Conservation (phyloP, 2,113 vertebrate species). For the Australoheros scitulus region DNA sequence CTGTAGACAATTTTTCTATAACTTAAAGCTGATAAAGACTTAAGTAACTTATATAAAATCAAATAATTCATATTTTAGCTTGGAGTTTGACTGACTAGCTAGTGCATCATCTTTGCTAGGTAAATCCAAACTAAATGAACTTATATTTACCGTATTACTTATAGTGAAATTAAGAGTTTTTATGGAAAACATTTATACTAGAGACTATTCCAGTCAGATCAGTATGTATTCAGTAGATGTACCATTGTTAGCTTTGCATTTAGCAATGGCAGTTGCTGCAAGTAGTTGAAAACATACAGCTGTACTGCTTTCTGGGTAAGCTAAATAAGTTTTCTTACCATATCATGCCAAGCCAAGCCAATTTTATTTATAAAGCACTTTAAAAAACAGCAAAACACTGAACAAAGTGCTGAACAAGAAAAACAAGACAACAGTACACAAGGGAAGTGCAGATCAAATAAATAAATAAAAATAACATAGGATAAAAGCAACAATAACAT, state of each 20-base stretch:
- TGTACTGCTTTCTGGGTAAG: neutral
- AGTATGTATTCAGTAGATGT: neutral
- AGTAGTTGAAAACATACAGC: neutral
- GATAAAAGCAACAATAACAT: too few species aligned
- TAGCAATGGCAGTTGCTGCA: neutral
- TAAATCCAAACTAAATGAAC: too few species aligned
- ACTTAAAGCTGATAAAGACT: neutral
- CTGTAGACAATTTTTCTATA: too few species aligned
- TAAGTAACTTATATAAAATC: neutral
- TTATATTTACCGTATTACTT: neutral
- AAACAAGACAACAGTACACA: too few species aligned
- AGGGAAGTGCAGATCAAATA: too few species aligned
- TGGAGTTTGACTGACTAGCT: neutral
- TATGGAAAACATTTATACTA: neutral
- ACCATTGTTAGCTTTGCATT: neutral
- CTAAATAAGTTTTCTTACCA: neutral
- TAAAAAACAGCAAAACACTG: too few species aligned
- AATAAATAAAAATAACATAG: too few species aligned
- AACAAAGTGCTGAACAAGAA: too few species aligned
- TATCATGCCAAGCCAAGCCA: too few species aligned
- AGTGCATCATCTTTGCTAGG: fast-evolving
- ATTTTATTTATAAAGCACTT: too few species aligned
- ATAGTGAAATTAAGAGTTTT: neutral
- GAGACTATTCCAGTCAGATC: too few species aligned
- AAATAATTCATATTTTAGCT: neutral